Evolutionary conservation across 2,797 vertebrate genomes (phyloP).

Genomic region (Anguilla pacifica): DNA sequence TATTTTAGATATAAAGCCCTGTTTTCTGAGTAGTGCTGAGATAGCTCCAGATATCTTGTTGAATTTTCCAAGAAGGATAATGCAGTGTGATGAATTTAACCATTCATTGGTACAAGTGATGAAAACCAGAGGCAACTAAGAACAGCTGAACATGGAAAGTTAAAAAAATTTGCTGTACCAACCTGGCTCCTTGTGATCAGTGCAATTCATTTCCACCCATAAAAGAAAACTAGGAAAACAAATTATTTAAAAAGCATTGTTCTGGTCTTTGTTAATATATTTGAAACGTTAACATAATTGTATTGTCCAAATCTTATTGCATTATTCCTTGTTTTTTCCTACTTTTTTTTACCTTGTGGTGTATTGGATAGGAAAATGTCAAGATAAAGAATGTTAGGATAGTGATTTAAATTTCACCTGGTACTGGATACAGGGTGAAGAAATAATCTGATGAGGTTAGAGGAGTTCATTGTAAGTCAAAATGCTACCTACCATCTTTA

Average conservation of each 20-base stretch:
- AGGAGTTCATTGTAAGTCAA: not conserved
- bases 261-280: not conserved
- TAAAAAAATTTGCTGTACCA: not conserved
- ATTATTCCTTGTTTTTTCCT: not conserved
- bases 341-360: not conserved
- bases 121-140: not conserved
- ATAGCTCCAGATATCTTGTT: conserved; percentile 7
- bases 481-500: not conserved
- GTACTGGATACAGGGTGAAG: not conserved
- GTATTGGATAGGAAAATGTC: not conserved
- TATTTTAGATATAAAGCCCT: conserved; percentile 63
- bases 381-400: not conserved
- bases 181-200: not conserved
- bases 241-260: not conserved
- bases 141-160: not conserved
- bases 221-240: too few relatives aligned
- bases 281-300: not conserved
- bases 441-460: not conserved
- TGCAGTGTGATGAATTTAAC: conserved; percentile 4
- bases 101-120: conserved; percentile 13
- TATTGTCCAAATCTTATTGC: not conserved
- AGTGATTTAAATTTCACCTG: not conserved
- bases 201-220: not conserved
- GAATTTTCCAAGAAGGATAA: not conserved
- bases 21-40: conserved; percentile 29